Evolutionary conservation across 2,113 vertebrate genomes (phyloP).

Genomic region (Thamnaconus septentrionalis): DNA sequence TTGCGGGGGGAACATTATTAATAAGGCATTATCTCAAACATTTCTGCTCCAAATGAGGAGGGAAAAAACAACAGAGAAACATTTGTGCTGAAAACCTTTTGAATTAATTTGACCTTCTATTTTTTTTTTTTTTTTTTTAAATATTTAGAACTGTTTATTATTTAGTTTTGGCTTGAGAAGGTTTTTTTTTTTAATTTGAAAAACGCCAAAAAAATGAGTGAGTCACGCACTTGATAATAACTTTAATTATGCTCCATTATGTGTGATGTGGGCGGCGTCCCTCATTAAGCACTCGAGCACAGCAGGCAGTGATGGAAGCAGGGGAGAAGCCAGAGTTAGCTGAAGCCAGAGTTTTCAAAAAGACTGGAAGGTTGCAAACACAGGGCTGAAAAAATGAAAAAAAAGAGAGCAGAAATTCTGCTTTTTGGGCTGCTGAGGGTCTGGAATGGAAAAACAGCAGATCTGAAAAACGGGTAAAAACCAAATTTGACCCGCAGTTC

Average conservation of each 20-base stretch:
- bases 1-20: slow-evolving; percentile 41
- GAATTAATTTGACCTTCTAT: slow-evolving; percentile 45
- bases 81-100: slow-evolving; percentile 30
- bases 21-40: slow-evolving; percentile 57
- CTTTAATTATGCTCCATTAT: slow-evolving; percentile 31
- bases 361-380: no score
- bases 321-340: no score
- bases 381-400: no score
- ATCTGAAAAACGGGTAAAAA: no score
- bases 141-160: slow-evolving; percentile 8
- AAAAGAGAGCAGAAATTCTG: no score
- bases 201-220: slow-evolving; percentile 4
- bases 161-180: slow-evolving; percentile 3
- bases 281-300: no score
- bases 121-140: neutral
- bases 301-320: no score
- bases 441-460: no score
- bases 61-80: neutral
- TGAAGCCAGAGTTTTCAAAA: no score
- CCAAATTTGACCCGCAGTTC: no score
- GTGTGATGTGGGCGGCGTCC: neutral
- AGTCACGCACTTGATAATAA: slow-evolving; percentile 19
- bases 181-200: slow-evolving; percentile 5
- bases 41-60: slow-evolving; percentile 43
- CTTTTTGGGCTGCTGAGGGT: no score